Evolutionary conservation across 2,797 vertebrate species (phyloP).

Genomic region (Fratercula arctica): DNA sequence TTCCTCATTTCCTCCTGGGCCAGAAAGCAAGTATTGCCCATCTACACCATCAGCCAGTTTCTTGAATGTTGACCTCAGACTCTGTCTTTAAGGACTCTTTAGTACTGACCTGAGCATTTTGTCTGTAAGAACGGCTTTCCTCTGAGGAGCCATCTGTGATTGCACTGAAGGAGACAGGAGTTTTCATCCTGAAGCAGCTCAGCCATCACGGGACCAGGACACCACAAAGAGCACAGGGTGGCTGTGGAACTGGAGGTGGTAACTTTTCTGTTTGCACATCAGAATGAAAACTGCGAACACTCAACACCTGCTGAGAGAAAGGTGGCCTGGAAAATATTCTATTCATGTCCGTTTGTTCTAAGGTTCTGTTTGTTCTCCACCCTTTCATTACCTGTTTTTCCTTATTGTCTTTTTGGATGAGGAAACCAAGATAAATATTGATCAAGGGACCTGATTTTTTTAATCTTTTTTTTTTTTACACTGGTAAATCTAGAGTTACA

Average conservation of each 20-base stretch:
- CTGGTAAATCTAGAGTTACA: background rate
- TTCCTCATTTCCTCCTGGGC: background rate
- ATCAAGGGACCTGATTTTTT: background rate
- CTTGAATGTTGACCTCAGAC: background rate
- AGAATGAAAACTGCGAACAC: background rate
- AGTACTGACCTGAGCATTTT: background rate
- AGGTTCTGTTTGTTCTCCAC: conserved; percentile 1
- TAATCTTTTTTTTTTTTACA: background rate
- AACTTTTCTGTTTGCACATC: background rate
- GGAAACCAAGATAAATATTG: background rate
- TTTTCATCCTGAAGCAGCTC: background rate
- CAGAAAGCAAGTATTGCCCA: background rate
- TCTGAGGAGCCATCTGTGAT: background rate
- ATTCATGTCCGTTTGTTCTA: background rate
- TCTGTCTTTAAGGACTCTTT: background rate
- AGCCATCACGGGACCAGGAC: background rate
- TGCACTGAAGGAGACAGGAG: background rate
- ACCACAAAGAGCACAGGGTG: background rate
- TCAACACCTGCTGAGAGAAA: background rate
- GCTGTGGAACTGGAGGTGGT: background rate
- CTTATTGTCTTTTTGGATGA: conserved; percentile 17
- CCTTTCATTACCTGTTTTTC: background rate
- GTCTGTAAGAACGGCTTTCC: background rate
- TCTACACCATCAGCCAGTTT: background rate
- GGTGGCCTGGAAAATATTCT: background rate